phyloP scores from a whole-genome alignment of 2,797 vertebrate species.

The Clangula hyemalis region DNA sequence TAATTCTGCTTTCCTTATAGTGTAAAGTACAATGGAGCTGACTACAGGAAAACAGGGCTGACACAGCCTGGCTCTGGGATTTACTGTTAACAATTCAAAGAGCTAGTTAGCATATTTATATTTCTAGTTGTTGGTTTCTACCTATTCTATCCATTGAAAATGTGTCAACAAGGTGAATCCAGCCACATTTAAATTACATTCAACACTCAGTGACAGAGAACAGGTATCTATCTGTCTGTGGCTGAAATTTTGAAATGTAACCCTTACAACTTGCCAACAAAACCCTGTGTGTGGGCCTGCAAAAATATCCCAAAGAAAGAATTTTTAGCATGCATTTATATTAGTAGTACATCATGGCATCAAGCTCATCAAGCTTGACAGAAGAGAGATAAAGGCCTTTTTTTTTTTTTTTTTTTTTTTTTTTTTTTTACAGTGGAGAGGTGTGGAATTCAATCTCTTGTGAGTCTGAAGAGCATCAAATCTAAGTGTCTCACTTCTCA shows the following conservation, averaged over 20 bases:
- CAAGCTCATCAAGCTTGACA: not conserved
- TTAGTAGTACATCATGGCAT: not conserved
- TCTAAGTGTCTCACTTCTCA: not conserved
- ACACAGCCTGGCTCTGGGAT: not conserved
- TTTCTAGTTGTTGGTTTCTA: conserved; percentile 10
- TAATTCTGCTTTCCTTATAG: not conserved
- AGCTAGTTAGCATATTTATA: not conserved
- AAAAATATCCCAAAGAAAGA: not conserved
- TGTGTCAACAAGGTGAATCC: conserved; percentile 37
- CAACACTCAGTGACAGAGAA: not conserved
- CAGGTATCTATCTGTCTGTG: not conserved
- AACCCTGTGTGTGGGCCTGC: not conserved
- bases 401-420: not conserved
- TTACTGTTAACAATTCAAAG: not conserved
- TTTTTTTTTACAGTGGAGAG: not conserved
- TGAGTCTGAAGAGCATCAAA: not conserved
- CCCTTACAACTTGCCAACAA: not conserved
- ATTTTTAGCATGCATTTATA: not conserved
- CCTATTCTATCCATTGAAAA: conserved; percentile 4
- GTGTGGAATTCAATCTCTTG: not conserved
- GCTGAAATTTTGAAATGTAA: not conserved
- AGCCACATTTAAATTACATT: not conserved
- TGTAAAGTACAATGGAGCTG: not conserved
- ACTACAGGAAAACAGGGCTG: not conserved
- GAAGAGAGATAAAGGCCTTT: not conserved